phyloP scores from a whole-genome alignment of 2,113 vertebrate genomes.

The Lanius collurio region DNA sequence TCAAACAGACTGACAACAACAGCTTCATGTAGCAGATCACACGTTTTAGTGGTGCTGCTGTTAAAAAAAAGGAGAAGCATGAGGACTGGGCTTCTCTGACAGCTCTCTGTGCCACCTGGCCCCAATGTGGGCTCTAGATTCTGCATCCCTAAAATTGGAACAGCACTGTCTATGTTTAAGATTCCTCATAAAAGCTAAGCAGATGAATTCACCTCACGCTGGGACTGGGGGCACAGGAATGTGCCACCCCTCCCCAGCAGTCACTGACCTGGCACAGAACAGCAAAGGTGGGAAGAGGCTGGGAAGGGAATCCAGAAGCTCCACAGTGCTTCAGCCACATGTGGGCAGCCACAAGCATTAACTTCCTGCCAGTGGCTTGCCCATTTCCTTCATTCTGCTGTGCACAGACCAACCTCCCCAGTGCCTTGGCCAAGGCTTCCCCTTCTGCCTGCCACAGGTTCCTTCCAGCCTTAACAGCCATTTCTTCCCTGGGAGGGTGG shows the following conservation, averaged over 20 bases:
- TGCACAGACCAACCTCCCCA: neutral
- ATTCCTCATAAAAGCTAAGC: neutral
- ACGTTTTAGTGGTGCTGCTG: neutral
- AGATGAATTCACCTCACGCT: neutral
- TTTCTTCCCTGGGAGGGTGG: neutral
- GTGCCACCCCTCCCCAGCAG: neutral
- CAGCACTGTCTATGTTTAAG: fast-evolving
- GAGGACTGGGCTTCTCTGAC: neutral
- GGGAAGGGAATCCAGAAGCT: neutral
- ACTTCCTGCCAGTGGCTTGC: neutral
- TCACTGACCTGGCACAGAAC: neutral
- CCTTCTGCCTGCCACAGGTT: neutral
- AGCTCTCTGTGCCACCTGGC: neutral
- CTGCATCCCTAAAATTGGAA: neutral
- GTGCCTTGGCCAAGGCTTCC: neutral
- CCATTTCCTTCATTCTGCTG: neutral
- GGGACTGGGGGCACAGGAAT: neutral
- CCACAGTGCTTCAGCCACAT: neutral
- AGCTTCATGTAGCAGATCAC: neutral
- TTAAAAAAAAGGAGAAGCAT: neutral
- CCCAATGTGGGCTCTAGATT: neutral
- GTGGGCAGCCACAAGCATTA: neutral
- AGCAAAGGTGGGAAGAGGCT: neutral
- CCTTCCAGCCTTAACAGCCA: neutral
- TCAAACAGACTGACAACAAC: neutral